Evolutionary conservation across 2,888 invertebrate species (phyloP).

Genomic region (Drosophila borborema): DNA sequence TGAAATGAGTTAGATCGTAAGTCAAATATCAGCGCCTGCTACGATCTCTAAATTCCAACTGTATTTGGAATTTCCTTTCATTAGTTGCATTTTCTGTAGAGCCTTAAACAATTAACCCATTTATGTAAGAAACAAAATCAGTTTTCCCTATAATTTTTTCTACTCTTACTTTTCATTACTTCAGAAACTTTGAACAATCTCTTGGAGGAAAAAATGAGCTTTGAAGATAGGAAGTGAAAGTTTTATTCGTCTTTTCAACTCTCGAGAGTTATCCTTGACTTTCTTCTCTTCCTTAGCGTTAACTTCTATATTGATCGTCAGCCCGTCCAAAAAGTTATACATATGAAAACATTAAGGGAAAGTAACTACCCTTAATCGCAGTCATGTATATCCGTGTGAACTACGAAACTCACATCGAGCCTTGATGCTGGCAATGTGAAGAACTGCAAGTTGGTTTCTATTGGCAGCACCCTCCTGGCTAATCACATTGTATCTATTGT

Average conservation of each 20-base stretch:
- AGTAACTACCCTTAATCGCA: slow-evolving; percentile 14
- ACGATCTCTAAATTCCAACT: background rate
- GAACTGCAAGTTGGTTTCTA: slow-evolving; percentile 13
- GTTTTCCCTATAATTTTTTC: too few species aligned
- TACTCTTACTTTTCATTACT: too few species aligned
- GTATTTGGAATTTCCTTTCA: background rate
- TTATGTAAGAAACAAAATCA: too few species aligned
- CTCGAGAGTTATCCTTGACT: background rate
- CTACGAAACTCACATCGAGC: background rate
- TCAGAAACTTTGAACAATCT: background rate
- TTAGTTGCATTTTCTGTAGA: too few species aligned
- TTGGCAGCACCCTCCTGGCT: slow-evolving; percentile 50
- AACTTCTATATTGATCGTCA: background rate
- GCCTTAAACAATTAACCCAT: too few species aligned
- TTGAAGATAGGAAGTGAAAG: background rate
- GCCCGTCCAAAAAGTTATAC: background rate
- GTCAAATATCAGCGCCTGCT: background rate
- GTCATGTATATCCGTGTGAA: slow-evolving; percentile 15
- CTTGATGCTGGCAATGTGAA: background rate
- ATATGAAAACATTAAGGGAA: background rate
- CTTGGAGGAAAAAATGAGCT: background rate
- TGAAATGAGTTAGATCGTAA: background rate
- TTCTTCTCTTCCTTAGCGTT: background rate
- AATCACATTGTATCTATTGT: slow-evolving; percentile 56
- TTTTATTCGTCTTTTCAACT: background rate